phyloP scores from a whole-genome alignment of 2,888 invertebrate species.

The Antheraea yamamai region DNA sequence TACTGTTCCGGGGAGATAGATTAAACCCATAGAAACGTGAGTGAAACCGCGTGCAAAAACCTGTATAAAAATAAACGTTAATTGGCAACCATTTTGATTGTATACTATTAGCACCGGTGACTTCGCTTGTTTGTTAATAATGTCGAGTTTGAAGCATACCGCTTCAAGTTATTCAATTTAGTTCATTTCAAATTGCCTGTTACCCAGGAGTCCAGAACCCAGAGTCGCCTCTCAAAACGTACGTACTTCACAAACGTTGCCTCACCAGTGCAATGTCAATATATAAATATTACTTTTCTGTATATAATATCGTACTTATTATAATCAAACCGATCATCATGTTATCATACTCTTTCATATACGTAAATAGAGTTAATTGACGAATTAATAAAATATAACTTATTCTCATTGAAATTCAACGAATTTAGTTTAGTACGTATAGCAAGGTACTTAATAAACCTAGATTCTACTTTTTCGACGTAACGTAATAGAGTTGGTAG shows the following conservation, averaged over 20 bases:
- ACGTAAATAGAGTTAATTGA: neutral
- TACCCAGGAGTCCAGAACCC: too few relatives aligned
- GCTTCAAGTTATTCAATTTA: too few relatives aligned
- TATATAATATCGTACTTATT: neutral
- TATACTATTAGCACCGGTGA: neutral
- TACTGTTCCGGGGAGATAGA: too few relatives aligned
- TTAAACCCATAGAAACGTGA: too few relatives aligned
- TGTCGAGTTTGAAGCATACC: neutral
- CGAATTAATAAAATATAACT: too few relatives aligned
- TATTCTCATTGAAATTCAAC: neutral
- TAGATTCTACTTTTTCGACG: neutral
- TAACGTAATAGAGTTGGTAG: neutral
- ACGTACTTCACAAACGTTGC: too few relatives aligned
- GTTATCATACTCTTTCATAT: neutral
- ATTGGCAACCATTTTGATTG: neutral
- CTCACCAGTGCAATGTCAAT: neutral
- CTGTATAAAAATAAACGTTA: too few relatives aligned
- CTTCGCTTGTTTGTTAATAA: neutral
- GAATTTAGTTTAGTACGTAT: neutral
- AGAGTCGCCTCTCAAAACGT: too few relatives aligned
- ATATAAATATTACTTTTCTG: neutral
- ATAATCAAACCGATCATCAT: neutral
- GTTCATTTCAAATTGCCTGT: too few relatives aligned
- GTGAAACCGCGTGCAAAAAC: too few relatives aligned
- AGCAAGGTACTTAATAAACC: neutral